Evolutionary conservation across 2,797 vertebrate species (phyloP).

Genomic region (Sebastes steindachneri): DNA sequence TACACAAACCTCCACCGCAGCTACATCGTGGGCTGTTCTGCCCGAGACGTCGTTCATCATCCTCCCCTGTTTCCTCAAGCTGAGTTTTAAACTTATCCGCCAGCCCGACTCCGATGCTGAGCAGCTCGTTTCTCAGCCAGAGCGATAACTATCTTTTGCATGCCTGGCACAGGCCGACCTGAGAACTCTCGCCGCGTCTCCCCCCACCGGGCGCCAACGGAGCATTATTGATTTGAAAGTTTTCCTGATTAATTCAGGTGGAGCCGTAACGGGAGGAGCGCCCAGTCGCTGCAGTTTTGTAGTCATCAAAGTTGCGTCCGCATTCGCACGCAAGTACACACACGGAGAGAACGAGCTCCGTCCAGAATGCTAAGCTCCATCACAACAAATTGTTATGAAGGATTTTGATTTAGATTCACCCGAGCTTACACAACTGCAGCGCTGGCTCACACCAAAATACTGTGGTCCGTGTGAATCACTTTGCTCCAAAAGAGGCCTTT

Average conservation of each 20-base stretch:
- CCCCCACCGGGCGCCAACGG: neutral
- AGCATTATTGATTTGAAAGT: slow-evolving; percentile 46
- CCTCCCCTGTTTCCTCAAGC: slow-evolving; percentile 59
- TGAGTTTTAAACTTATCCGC: slow-evolving; percentile 56
- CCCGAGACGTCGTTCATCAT: slow-evolving; percentile 60
- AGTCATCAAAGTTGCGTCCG: slow-evolving; percentile 3
- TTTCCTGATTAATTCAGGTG: slow-evolving; percentile 51
- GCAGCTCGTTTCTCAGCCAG: slow-evolving; percentile 64
- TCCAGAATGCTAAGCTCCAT: slow-evolving; percentile 55
- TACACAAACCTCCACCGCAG: slow-evolving; percentile 28
- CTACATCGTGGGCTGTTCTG: slow-evolving; percentile 21
- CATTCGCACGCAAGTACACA: neutral
- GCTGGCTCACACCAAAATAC: slow-evolving; percentile 37
- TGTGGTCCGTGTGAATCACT: slow-evolving; percentile 37
- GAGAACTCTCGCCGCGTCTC: slow-evolving; percentile 3
- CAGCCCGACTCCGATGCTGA: slow-evolving; percentile 33
- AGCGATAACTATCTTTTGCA: slow-evolving; percentile 69
- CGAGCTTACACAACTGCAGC: slow-evolving; percentile 43
- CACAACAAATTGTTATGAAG: slow-evolving; percentile 57
- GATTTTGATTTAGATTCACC: slow-evolving; percentile 61
- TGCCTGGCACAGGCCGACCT: slow-evolving; percentile 12
- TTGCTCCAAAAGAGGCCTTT: slow-evolving; percentile 1
- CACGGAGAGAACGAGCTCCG: neutral
- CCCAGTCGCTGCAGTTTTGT: neutral
- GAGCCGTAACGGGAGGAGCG: neutral